Percentiles rank a stretch among this genome's conserved stretches.
Conservation (phyloP, 1,140 invertebrate species). For the Thaumatotibia leucotreta region DNA sequence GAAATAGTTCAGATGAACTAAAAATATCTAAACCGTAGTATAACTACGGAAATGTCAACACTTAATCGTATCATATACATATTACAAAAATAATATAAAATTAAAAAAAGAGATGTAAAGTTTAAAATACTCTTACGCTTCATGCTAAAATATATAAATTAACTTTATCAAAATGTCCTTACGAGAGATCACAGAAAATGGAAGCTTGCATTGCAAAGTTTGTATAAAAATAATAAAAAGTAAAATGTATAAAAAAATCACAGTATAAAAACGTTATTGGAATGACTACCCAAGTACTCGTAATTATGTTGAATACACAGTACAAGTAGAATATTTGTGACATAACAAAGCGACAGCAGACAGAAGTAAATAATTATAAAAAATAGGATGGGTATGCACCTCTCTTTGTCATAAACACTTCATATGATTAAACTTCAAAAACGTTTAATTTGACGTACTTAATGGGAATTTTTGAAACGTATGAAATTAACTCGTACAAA, state of each 20-base stretch:
- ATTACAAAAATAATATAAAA: neutral
- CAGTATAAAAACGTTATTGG: conserved; percentile 20
- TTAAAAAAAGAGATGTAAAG: neutral
- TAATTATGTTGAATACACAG: neutral
- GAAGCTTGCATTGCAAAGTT: conserved; percentile 34
- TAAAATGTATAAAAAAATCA: conserved; percentile 33
- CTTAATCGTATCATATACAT: neutral
- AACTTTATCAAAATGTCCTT: conserved; percentile 4
- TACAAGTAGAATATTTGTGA: conserved; percentile 1
- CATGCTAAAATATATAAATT: conserved; percentile 6
- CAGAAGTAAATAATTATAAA: conserved; percentile 2
- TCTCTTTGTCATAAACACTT: neutral
- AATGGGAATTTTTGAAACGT: too few species aligned
- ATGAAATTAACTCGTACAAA: too few species aligned
- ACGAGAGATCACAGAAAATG: conserved; percentile 43
- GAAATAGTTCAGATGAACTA: neutral
- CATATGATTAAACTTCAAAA: too few species aligned
- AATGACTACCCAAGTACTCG: conserved; percentile 2
- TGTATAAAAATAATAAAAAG: conserved; percentile 27
- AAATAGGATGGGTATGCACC: neutral
- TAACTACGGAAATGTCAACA: neutral
- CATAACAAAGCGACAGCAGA: conserved; percentile 16
- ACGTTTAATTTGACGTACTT: too few species aligned
- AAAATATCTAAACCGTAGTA: neutral
- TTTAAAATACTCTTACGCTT: conserved; percentile 3